phyloP scores from a whole-genome alignment of 2,113 vertebrate species.

The Balaenoptera acutorostrata region DNA sequence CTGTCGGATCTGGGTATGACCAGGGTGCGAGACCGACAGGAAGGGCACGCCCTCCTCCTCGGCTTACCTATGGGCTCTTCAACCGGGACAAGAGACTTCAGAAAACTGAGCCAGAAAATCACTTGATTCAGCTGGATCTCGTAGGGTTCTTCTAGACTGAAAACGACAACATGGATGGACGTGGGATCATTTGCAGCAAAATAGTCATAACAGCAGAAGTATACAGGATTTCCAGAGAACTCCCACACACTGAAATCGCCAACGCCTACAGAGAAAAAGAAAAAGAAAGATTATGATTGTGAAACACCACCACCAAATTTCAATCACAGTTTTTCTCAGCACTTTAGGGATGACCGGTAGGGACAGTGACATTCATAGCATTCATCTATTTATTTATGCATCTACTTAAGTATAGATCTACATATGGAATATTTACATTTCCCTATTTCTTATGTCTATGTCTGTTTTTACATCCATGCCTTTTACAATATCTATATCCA shows the following conservation, averaged over 20 bases:
- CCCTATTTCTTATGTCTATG: no score
- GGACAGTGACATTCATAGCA: rapidly evolving
- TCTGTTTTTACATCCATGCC: background rate
- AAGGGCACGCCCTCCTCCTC: background rate
- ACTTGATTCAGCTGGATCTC: constrained; percentile 96
- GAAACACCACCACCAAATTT: background rate
- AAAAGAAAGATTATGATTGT: background rate
- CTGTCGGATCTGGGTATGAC: background rate
- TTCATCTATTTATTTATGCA: background rate
- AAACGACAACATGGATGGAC: constrained; percentile 91
- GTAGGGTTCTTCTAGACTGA: constrained; percentile 96
- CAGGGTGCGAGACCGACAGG: rapidly evolving
- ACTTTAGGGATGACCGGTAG: background rate
- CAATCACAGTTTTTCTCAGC: background rate
- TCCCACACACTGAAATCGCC: constrained; percentile 98
- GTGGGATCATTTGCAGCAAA: constrained; percentile 94
- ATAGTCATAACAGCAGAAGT: constrained; percentile 96
- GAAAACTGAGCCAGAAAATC: constrained; percentile 96
- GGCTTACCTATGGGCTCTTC: constrained; percentile 91
- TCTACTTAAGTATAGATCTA: background rate
- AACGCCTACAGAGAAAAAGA: constrained; percentile 82
- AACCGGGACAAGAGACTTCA: constrained; percentile 91
- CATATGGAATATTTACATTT: background rate
- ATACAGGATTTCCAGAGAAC: constrained; percentile 97
- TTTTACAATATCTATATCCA: background rate